Evolutionary conservation across 2,113 vertebrate genomes (phyloP).

Genomic region (Chrysemys picta): DNA sequence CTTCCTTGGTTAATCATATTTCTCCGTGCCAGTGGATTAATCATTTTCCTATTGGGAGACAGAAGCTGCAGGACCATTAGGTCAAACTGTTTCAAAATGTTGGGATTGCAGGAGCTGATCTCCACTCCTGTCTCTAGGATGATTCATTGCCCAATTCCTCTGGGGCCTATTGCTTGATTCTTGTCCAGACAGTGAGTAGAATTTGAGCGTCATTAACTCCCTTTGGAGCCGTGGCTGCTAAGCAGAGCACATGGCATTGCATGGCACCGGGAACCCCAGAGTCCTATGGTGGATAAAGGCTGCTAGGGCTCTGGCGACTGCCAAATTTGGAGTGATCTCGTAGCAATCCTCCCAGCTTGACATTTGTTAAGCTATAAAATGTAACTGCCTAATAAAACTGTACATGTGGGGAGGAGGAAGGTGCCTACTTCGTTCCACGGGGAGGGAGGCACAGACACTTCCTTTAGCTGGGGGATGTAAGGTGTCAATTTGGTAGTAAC

Average conservation of each 20-base stretch:
- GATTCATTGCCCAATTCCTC: slow-evolving; percentile 26
- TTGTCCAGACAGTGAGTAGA: not conserved
- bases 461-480: rapidly evolving
- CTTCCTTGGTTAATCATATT: not conserved
- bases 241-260: rapidly evolving
- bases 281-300: not conserved
- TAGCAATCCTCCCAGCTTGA: not conserved
- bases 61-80: not conserved
- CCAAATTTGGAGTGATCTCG: not conserved
- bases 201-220: not conserved
- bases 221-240: not conserved
- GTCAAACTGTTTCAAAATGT: not conserved
- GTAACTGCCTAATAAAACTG: slow-evolving; percentile 21
- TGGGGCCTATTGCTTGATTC: slow-evolving; percentile 4
- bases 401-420: rapidly evolving
- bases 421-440: not conserved
- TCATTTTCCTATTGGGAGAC: not conserved
- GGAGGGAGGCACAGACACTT: not conserved
- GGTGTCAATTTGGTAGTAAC: slow-evolving; percentile 12
- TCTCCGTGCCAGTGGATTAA: rapidly evolving
- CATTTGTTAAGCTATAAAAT: slow-evolving; percentile 32
- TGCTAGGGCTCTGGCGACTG: not conserved
- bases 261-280: not conserved
- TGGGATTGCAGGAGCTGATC: not conserved
- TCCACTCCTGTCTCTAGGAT: not conserved